These are phyloP conservation scores for Lycia hirtaria DNA, from an alignment of 2,888 invertebrate genomes.

Conservation along the genomic window DNA sequence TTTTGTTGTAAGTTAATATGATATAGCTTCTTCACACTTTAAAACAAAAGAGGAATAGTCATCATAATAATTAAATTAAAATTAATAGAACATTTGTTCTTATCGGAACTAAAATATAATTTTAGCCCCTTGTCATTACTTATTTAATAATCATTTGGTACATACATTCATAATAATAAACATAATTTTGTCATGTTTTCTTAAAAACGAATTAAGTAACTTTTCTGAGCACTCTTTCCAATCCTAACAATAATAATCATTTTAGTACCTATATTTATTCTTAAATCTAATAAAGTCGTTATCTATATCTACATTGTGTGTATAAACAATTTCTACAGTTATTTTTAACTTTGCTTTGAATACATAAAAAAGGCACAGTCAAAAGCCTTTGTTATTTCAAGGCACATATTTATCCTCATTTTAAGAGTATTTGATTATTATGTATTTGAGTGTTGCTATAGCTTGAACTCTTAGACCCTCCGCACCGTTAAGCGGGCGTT, in stretches of 20 bases:
- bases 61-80: too few species aligned
- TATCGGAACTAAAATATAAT: neutral
- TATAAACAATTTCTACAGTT: slow-evolving; percentile 31
- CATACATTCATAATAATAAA: neutral
- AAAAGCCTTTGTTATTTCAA: slow-evolving; percentile 22
- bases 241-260: too few species aligned
- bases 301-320: slow-evolving; percentile 32
- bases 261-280: too few species aligned
- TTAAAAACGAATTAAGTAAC: slow-evolving; percentile 67
- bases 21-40: too few species aligned
- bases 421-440: neutral
- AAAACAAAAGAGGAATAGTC: too few species aligned
- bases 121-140: neutral
- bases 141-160: slow-evolving; percentile 5
- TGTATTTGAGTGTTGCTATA: neutral
- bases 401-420: slow-evolving; percentile 8
- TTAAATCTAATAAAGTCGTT: neutral
- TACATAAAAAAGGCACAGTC: slow-evolving; percentile 37
- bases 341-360: slow-evolving; percentile 28
- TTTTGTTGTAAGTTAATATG: too few species aligned
- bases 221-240: slow-evolving; percentile 59
- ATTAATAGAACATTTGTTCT: neutral
- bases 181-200: slow-evolving; percentile 9
- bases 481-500: too few species aligned
- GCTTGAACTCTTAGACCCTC: neutral